These are phyloP conservation scores for Bombus ignitus DNA, from an alignment of 1,140 invertebrate genomes.

Conservation along the genomic window DNA sequence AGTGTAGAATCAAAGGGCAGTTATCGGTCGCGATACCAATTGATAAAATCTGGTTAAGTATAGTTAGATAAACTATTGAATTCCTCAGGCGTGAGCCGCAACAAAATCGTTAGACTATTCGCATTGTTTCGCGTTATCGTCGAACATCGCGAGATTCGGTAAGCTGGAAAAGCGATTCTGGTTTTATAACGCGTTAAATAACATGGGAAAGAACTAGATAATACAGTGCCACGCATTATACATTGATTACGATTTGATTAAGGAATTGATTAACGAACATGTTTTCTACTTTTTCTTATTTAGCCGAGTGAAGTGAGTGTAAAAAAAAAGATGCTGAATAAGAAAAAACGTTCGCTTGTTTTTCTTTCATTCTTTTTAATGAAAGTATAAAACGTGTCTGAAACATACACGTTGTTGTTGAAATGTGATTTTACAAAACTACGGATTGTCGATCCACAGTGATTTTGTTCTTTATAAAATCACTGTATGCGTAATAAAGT, in stretches of 20 bases:
- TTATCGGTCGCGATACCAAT: background rate
- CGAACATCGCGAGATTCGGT: background rate
- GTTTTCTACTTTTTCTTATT: background rate
- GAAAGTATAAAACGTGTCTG: background rate
- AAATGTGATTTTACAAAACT: background rate
- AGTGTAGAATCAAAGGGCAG: background rate
- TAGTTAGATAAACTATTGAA: background rate
- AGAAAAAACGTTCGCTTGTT: background rate
- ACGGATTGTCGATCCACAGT: background rate
- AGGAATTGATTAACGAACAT: background rate
- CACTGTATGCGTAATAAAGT: too few relatives aligned
- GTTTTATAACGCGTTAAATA: background rate
- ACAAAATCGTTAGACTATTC: background rate
- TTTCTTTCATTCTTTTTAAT: background rate
- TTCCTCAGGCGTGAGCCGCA: background rate
- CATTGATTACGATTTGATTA: too few relatives aligned
- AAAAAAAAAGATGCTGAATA: background rate
- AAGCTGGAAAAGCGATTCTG: background rate
- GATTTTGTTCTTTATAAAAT: background rate
- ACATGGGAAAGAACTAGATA: background rate
- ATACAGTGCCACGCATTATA: background rate
- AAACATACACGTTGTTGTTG: too few relatives aligned
- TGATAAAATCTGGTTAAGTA: constrained; percentile 7
- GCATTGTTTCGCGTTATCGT: background rate
- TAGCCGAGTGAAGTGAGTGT: background rate